A percentile compares a stretch with the other conserved stretches of the same genome.
These are phyloP conservation scores for Lepus americanus DNA, from an alignment of 2,113 vertebrate species.

Conservation along the genomic window DNA sequence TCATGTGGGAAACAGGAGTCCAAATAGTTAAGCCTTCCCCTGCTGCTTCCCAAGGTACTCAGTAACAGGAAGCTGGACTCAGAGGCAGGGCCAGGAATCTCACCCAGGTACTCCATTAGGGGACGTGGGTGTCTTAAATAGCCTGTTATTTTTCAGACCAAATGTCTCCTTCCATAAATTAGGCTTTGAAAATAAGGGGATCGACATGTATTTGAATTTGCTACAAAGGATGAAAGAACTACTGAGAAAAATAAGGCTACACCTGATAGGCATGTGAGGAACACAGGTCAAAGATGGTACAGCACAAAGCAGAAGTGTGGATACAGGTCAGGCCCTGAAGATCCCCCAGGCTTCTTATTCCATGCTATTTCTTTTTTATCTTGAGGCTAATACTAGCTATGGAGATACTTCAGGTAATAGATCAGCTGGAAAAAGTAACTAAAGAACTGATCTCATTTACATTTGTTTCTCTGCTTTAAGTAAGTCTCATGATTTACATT, in stretches of 20 bases:
- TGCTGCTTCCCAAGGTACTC: too few relatives aligned
- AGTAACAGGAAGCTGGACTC: too few relatives aligned
- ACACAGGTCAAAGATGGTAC: background rate
- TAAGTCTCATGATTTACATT: background rate
- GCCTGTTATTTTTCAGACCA: too few relatives aligned
- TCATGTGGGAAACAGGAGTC: too few relatives aligned
- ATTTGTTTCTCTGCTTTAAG: background rate
- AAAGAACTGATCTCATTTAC: background rate
- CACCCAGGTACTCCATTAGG: too few relatives aligned
- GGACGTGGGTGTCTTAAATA: too few relatives aligned
- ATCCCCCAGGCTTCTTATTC: background rate
- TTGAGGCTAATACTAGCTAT: background rate
- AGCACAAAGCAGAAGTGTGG: fast-evolving
- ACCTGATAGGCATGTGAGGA: background rate
- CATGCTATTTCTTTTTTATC: background rate
- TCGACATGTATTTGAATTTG: background rate
- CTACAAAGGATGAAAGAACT: background rate
- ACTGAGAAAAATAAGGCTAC: background rate
- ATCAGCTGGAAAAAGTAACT: background rate
- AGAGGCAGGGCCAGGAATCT: too few relatives aligned
- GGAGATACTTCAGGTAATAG: background rate
- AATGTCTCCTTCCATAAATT: too few relatives aligned
- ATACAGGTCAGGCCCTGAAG: background rate
- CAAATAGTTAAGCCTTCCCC: too few relatives aligned
- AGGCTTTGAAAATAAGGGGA: too few relatives aligned